Evolutionary conservation across 1,140 invertebrate genomes (phyloP).

Genomic region (Olivierus martensii): DNA sequence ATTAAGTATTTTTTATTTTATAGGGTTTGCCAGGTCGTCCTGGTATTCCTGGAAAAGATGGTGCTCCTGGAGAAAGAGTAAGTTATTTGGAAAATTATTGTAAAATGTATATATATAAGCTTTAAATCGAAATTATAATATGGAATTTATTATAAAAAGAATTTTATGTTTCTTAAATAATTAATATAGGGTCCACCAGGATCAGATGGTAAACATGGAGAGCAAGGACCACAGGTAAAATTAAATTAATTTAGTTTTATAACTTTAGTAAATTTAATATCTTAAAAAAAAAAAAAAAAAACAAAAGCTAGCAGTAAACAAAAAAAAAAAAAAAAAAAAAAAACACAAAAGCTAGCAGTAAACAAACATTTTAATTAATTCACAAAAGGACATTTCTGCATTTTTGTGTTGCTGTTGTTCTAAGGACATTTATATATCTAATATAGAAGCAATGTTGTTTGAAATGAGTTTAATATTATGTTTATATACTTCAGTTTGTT

Average conservation of each 20-base stretch:
- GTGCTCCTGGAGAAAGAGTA: constrained; percentile 26
- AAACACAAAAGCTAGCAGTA: too few species aligned
- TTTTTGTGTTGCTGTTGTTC: too few species aligned
- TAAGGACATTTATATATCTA: too few species aligned
- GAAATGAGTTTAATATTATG: too few species aligned
- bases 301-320: too few species aligned
- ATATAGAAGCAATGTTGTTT: too few species aligned
- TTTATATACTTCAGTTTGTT: too few species aligned
- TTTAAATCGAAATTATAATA: too few species aligned
- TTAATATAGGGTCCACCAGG: constrained; percentile 32
- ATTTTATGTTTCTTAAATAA: not conserved
- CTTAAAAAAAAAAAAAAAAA: too few species aligned
- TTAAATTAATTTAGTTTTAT: constrained; percentile 12
- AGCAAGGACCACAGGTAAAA: constrained; percentile 40
- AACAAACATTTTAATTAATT: too few species aligned
- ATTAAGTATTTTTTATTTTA: constrained; percentile 36
- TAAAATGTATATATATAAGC: not conserved
- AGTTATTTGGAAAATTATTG: constrained; percentile 1
- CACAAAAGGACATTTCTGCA: too few species aligned
- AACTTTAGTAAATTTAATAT: not conserved
- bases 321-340: too few species aligned
- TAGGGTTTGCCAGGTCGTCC: constrained; percentile 53
- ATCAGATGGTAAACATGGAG: constrained; percentile 57
- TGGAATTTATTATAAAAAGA: not conserved
- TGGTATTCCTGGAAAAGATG: constrained; percentile 57